Evolutionary conservation across 2,797 vertebrate genomes (phyloP).

Genomic region (Enteromius argenteus): DNA sequence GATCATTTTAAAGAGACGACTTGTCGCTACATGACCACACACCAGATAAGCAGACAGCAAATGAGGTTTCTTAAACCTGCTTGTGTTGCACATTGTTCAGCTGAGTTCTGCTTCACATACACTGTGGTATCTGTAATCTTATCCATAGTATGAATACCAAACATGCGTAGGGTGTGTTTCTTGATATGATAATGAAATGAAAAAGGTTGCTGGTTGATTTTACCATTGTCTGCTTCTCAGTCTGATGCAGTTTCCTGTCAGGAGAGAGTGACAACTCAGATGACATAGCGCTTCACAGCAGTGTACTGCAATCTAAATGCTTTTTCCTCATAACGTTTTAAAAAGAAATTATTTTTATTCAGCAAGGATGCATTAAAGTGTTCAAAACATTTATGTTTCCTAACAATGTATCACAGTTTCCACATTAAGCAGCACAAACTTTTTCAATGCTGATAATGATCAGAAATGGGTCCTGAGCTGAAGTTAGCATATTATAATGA

Average conservation of each 20-base stretch:
- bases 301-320: neutral
- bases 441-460: neutral
- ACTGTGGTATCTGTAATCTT: constrained; percentile 10
- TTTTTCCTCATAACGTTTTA: neutral
- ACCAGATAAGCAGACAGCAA: constrained; percentile 8
- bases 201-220: constrained; percentile 21
- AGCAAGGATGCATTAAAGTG: neutral
- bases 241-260: neutral
- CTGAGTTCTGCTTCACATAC: constrained; percentile 1
- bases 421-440: neutral
- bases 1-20: constrained; percentile 52
- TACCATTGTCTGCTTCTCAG: neutral
- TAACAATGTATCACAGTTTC: neutral
- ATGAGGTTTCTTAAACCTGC: neutral
- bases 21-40: constrained; percentile 61
- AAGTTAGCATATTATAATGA: neutral
- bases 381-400: neutral
- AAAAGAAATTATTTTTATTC: neutral
- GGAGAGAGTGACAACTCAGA: neutral
- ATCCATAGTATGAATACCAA: neutral
- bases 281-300: neutral
- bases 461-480: neutral
- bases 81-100: neutral
- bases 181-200: neutral
- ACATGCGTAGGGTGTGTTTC: neutral